Base-by-base conservation (phyloP, 2,113 vertebrate species). In the Naja naja region DNA sequence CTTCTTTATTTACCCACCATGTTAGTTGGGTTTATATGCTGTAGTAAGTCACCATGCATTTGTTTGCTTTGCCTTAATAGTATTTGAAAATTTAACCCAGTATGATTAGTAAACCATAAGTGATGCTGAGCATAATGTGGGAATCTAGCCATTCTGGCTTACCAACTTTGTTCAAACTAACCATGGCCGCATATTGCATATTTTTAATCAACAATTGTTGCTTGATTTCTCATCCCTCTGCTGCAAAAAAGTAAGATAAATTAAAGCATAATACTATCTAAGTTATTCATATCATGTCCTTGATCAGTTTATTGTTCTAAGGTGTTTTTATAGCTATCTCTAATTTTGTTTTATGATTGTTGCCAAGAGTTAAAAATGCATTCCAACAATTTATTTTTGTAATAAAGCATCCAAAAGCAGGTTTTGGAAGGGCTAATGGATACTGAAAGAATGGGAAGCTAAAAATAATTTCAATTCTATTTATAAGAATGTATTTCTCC, bases 361-460 rank as follows among this genome's bases (percentile, higher is more conserved):
- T 90, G 92, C 88, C 74, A 93, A 85, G 25, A 88, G 34, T 88
- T n/a, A 74, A 52, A 93, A 60, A 45, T 87, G 12, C 69, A 52
- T 93, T 49, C 54, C 92, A 93, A 88, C 69, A 89, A 85, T 58
- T 93, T 47, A 89, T 93, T 93, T 93, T 93, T 93, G 88, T 89
- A 89, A 81, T 39, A 58, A 89, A 92, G 87, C 85, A 58, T 89
- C 69, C 49, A 23, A 60, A 58, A 90, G 45, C 54, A 93, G 88
- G 12, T 90, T 93, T 85, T 22, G 34, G 58, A 90, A 85, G 45
- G 18, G 30, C 88, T 93, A 93, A 90, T 93, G 92, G 92, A 90
- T 25, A 64, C 8, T 27, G 88, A 58, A 25, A 69, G 30, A 47
- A 93, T 47, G 20, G 27, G 27, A 60, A 93, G 7, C 88, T 60